A percentile compares a stretch with the other conserved stretches of the same genome.
Evolutionary conservation across 30 jellyfish, hydroid and myxozoan species (phyloP).

Genomic region (Nemopilema nomurai): DNA sequence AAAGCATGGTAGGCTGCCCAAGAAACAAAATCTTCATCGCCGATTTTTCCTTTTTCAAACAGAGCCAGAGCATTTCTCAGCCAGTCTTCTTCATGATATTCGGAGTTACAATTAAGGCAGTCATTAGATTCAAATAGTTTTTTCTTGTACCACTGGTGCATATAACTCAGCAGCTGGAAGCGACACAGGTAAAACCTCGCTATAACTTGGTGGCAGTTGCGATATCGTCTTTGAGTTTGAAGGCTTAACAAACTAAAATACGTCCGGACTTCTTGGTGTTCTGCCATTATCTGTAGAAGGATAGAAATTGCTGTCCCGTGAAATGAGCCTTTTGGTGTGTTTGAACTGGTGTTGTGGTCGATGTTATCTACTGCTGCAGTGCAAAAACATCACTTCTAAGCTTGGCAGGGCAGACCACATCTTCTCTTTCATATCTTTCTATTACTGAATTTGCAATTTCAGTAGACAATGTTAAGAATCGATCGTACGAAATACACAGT

Average conservation of each 20-base stretch:
- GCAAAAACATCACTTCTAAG: conserved; percentile 27
- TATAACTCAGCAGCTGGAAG: too few relatives aligned
- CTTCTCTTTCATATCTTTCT: conserved; percentile 8
- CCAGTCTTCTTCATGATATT: not conserved
- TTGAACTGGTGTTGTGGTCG: conserved; percentile 59
- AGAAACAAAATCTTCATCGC: conserved; percentile 8
- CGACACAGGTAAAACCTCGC: too few relatives aligned
- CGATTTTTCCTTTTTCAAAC: not conserved
- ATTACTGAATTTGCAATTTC: not conserved
- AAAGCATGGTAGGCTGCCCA: conserved; percentile 68
- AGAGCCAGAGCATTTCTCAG: not conserved
- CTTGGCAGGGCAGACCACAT: conserved; percentile 50
- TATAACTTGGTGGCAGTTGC: too few relatives aligned
- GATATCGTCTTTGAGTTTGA: too few relatives aligned
- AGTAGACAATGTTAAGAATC: conserved; percentile 15
- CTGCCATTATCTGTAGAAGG: not conserved
- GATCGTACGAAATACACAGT: conserved; percentile 13
- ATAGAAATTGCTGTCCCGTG: conserved; percentile 21
- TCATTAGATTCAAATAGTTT: not conserved
- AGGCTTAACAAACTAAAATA: not conserved
- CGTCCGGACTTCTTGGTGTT: not conserved
- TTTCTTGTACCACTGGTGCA: too few relatives aligned
- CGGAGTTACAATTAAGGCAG: not conserved
- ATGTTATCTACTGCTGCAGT: conserved; percentile 65
- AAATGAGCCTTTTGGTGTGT: conserved; percentile 35